Conservation (phyloP, 2,888 invertebrate genomes). For the Plusia festucae region DNA sequence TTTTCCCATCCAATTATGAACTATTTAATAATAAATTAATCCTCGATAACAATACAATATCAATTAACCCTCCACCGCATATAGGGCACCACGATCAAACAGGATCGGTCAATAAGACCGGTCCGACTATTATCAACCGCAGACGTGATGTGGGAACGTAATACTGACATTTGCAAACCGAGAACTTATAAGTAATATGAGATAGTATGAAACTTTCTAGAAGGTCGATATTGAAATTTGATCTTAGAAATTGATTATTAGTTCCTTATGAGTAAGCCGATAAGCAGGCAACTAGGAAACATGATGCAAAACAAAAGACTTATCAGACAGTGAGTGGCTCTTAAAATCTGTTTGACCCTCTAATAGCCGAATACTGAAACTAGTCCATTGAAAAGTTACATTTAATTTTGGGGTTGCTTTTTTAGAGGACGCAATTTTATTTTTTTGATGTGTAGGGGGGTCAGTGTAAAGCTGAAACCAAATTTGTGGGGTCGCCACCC, state of each 20-base stretch:
- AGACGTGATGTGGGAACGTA: constrained; percentile 29
- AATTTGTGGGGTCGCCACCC: no score
- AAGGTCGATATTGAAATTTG: not conserved
- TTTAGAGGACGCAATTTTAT: no score
- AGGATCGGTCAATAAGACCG: constrained; percentile 37
- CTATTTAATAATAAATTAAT: not conserved
- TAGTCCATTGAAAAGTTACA: no score
- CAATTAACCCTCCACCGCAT: constrained; percentile 10
- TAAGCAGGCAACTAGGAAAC: no score
- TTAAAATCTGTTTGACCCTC: no score
- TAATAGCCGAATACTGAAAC: no score
- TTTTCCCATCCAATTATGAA: not conserved
- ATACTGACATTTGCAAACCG: constrained; percentile 33
- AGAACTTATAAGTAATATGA: constrained; percentile 19
- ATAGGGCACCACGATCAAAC: not conserved
- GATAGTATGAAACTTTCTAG: not conserved
- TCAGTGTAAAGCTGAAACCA: no score
- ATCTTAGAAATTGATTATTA: not conserved
- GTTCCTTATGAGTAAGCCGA: no score
- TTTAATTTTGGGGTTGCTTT: no score
- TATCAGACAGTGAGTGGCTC: no score
- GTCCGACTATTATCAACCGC: constrained; percentile 31
- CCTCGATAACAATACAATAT: not conserved
- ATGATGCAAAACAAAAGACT: no score
- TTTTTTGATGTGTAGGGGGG: no score